Conservation (phyloP, 2,888 invertebrate genomes). For the Ochropleura leucogaster region DNA sequence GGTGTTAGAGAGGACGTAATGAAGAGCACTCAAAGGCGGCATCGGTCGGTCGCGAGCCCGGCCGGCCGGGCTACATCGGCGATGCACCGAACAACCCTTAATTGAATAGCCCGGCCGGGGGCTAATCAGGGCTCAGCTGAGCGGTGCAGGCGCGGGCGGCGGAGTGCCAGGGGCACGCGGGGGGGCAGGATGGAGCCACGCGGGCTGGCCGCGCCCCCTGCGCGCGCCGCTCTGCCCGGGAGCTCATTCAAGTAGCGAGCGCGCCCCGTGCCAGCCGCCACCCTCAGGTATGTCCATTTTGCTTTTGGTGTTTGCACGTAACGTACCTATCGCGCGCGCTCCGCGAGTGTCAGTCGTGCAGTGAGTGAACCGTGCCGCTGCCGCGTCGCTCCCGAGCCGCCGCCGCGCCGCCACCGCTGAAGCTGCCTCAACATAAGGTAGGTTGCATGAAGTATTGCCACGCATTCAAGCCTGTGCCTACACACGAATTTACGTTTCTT, state of each 20-base stretch:
- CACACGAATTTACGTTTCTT: conserved; percentile 61
- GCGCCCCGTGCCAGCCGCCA: conserved; percentile 89
- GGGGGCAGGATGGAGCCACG: conserved; percentile 87
- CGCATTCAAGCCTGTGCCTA: conserved; percentile 69
- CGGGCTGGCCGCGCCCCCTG: conserved; percentile 91
- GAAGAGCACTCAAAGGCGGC: conserved; percentile 83
- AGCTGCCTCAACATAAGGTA: conserved; percentile 74
- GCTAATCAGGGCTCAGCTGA: conserved; percentile 90
- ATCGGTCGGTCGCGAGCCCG: conserved; percentile 71
- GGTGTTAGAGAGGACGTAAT: conserved; percentile 82
- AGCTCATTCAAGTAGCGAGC: conserved; percentile 90
- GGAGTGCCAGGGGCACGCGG: conserved; percentile 68
- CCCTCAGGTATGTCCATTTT: conserved; percentile 90
- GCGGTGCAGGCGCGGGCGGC: conserved; percentile 79
- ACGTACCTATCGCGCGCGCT: conserved; percentile 83
- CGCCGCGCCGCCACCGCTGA: conserved; percentile 56
- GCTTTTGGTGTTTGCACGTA: conserved; percentile 89
- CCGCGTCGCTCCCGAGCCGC: conserved; percentile 59
- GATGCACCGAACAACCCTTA: conserved; percentile 88
- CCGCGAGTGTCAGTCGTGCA: conserved; percentile 87
- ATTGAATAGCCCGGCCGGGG: conserved; percentile 89
- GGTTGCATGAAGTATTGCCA: conserved; percentile 83
- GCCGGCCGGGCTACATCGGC: conserved; percentile 75
- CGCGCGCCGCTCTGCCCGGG: conserved; percentile 90
- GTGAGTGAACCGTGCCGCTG: conserved; percentile 80